Evolutionary conservation across 1,140 invertebrate genomes (phyloP).

Genomic region (Diachasmimorpha longicaudata): DNA sequence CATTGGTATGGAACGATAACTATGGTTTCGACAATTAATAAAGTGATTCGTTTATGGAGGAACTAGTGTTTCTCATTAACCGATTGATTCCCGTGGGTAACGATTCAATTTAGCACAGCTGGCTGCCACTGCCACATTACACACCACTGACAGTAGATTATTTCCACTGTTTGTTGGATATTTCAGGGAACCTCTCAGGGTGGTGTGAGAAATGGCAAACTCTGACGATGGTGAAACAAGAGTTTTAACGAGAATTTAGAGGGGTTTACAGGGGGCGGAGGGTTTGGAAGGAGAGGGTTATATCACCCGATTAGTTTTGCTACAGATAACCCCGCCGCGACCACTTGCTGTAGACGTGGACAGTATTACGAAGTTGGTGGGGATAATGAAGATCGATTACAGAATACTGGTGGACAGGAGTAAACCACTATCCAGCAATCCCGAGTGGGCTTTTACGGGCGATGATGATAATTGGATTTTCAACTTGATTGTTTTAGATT

Average conservation of each 20-base stretch:
- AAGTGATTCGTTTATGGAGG: not conserved
- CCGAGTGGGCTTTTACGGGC: not conserved
- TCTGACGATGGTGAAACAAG: too few species aligned
- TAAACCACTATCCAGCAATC: not conserved
- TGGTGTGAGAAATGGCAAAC: too few species aligned
- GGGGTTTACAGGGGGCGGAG: too few species aligned
- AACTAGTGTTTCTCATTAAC: not conserved
- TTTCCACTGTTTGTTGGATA: not conserved
- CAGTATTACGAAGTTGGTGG: not conserved
- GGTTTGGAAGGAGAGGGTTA: too few species aligned
- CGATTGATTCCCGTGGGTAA: not conserved
- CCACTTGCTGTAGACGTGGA: not conserved
- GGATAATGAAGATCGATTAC: not conserved
- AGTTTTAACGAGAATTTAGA: too few species aligned
- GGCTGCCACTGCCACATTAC: not conserved
- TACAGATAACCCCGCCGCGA: not conserved
- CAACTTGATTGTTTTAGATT: not conserved
- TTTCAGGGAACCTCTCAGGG: too few species aligned
- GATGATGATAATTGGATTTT: not conserved
- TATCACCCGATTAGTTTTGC: not conserved
- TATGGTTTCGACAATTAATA: not conserved
- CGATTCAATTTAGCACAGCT: not conserved
- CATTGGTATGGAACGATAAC: not conserved
- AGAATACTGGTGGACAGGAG: not conserved
- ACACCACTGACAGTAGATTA: not conserved